A percentile compares a stretch with the other conserved stretches of the same genome.
Conservation (phyloP, 2,888 invertebrate genomes). For the Habrosyne pyritoides region DNA sequence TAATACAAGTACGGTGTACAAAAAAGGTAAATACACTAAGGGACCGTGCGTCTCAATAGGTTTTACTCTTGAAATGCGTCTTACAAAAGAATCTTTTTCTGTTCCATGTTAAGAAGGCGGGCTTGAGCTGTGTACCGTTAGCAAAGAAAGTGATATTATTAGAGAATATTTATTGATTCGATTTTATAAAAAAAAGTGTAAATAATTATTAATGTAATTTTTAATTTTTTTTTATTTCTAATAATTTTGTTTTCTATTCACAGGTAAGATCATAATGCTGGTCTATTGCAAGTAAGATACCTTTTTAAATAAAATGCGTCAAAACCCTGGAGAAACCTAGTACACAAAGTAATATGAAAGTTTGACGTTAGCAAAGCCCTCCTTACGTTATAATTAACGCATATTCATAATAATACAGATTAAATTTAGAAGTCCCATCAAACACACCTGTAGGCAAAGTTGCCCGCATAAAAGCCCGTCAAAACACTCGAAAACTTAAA, state of each 20-base stretch:
- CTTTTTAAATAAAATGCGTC: neutral
- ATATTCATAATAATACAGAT: neutral
- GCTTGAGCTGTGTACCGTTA: constrained; percentile 60
- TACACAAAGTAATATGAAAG: constrained; percentile 8
- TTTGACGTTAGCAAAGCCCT: constrained; percentile 1
- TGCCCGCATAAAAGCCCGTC: constrained; percentile 4
- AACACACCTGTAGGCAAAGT: constrained; percentile 7
- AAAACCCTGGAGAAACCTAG: neutral
- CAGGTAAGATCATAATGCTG: constrained; percentile 23
- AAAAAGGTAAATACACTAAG: constrained; percentile 70
- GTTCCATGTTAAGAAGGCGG: constrained; percentile 72
- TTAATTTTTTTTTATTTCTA: neutral
- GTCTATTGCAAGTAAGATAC: neutral
- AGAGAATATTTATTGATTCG: neutral
- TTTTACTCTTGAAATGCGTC: constrained; percentile 71
- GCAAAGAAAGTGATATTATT: constrained; percentile 37
- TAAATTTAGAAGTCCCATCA: constrained; percentile 7
- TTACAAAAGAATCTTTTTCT: constrained; percentile 78
- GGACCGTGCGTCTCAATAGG: constrained; percentile 67
- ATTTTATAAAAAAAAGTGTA: neutral
- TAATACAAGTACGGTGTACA: constrained; percentile 61
- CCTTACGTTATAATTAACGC: constrained; percentile 1
- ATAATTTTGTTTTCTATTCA: constrained; percentile 26
- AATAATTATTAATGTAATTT: constrained; percentile 13
- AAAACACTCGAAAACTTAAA: constrained; percentile 8